Evolutionary conservation across 2,113 vertebrate genomes (phyloP).

Genomic region (Phyllopteryx taeniolatus): DNA sequence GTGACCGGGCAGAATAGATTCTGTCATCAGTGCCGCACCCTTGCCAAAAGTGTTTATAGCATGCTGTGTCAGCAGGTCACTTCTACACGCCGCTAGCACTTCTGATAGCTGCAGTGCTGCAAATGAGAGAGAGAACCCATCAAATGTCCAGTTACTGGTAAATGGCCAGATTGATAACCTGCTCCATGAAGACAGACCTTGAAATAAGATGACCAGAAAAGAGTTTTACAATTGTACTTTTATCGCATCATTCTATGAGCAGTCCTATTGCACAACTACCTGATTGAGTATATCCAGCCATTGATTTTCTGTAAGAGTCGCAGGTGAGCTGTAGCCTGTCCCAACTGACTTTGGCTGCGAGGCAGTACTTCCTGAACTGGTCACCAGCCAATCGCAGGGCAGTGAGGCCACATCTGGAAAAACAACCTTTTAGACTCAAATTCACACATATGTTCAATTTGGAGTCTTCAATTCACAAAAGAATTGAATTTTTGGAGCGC

Average conservation of each 20-base stretch:
- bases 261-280: background rate
- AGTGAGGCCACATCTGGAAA: background rate
- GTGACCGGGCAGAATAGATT: constrained; percentile 24
- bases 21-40: constrained; percentile 11
- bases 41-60: constrained; percentile 19
- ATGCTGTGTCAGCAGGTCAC: constrained; percentile 43
- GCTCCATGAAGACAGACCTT: background rate
- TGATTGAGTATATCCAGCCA: background rate
- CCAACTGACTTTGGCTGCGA: too few relatives aligned
- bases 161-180: constrained; percentile 1
- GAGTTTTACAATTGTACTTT: background rate
- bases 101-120: constrained; percentile 19
- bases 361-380: too few relatives aligned
- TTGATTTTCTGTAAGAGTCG: background rate
- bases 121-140: constrained; percentile 9
- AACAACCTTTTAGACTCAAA: background rate
- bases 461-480: background rate
- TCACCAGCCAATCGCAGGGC: background rate
- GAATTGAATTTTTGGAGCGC: background rate
- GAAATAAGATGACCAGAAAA: background rate
- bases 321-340: background rate
- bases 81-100: background rate
- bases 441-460: background rate
- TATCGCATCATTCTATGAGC: background rate
- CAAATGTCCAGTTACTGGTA: background rate